A percentile compares a stretch with the other conserved stretches of the same genome.
Conservation (phyloP, 2,797 vertebrate species). For the Hemitrygon akajei region DNA sequence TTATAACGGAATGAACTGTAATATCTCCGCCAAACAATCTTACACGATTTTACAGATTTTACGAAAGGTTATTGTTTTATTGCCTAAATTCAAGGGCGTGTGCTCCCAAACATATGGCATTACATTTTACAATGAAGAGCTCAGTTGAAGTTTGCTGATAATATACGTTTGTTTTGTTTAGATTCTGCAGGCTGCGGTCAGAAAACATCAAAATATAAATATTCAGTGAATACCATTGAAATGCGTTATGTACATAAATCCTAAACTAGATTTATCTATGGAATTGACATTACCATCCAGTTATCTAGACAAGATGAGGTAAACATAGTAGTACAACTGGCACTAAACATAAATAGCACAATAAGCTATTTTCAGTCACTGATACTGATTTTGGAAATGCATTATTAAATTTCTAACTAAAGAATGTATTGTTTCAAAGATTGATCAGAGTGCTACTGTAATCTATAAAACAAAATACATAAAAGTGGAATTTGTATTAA, state of each 20-base stretch:
- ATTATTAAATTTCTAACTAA: no score
- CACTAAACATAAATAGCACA: no score
- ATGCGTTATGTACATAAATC: not conserved
- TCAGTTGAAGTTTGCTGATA: not conserved
- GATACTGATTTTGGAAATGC: not conserved
- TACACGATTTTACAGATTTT: not conserved
- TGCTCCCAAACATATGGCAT: not conserved
- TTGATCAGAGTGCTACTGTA: not conserved
- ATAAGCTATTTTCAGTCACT: not conserved
- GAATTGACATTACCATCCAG: not conserved
- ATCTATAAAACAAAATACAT: not conserved
- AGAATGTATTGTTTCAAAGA: not conserved
- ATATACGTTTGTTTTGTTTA: not conserved
- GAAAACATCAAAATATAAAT: not conserved
- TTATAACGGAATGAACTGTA: not conserved
- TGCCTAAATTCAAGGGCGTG: slow-evolving; percentile 10
- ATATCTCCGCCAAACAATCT: no score
- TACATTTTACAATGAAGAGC: not conserved
- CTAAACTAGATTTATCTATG: not conserved
- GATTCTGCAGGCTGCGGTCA: not conserved
- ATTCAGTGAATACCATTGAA: not conserved
- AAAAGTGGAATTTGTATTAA: not conserved
- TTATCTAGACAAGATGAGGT: not conserved
- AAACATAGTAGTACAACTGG: not conserved
- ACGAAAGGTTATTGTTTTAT: not conserved